Evolutionary conservation across 2,888 invertebrate species (phyloP), one percentile per base, ranked within the genome.

Genomic region (Noctua comes): DNA sequence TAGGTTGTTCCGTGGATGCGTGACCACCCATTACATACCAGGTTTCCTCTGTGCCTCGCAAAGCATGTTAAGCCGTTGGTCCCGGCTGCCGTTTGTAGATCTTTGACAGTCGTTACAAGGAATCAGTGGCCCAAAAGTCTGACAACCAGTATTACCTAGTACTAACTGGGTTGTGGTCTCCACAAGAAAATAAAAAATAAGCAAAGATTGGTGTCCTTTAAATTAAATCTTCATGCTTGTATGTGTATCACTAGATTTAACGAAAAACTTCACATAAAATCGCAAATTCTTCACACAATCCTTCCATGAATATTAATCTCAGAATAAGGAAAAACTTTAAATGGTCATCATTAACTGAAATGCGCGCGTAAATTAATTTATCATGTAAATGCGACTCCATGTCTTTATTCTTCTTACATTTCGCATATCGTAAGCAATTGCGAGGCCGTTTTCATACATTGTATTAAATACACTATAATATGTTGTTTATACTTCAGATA

Each of bases 401-500:
- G 54, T 64, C 40, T 46, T 48, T 48, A 65, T 70, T 83, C 59
- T 73, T 84, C 86, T 78, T 59, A 62, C 80, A 82, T 85, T 80
- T 83, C 74, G 72, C 77, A 77, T 86, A 86, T 84, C 40, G 71
- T 74, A 65, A 4, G 75, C 76, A 69, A 77, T 79, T 68, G 64
- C 59, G 62, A 72, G 76, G 66, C 77, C 74, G 77, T 82, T 86
- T 83, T 86, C 80, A 77, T 85, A 81, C 73, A 73, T 74, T 77
- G 80, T 86, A 77, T 82, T 84, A 75, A 72, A 88, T 80, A 85
- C 84, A 85, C 80, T 76, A 85, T 81, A 77, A 85, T 81, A 77
- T 82, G 65, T 77, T 76, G 75, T 87, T 84, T 87, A 79, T 84
- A 24, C 65, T 66, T 66, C 27, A 74, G 79, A 81, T 86, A 84